These are phyloP conservation scores for Trissoscelio sp. DNA, from an alignment of 2,888 invertebrate genomes.

Conservation along the genomic window DNA sequence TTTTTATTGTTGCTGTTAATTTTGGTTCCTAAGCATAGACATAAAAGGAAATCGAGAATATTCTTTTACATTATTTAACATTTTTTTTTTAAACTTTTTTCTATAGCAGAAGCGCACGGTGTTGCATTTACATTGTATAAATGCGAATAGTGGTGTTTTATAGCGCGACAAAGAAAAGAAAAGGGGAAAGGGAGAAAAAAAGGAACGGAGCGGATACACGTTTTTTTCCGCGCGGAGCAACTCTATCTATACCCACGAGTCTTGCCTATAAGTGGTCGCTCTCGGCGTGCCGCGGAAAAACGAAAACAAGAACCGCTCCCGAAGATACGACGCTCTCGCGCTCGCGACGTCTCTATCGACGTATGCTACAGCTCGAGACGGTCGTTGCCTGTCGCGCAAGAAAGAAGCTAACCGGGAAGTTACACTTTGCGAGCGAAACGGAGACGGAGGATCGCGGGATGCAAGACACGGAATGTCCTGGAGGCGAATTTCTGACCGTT, in stretches of 20 bases:
- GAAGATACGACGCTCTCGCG: conserved; percentile 68
- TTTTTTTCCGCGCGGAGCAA: conserved; percentile 62
- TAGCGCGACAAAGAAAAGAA: conserved; percentile 56
- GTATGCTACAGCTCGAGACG: conserved; percentile 46
- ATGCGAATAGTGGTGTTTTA: conserved; percentile 59
- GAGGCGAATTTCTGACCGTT: conserved; percentile 16
- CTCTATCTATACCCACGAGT: conserved; percentile 62
- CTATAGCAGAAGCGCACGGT: conserved; percentile 44
- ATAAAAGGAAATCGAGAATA: no score
- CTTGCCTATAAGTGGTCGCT: conserved; percentile 66
- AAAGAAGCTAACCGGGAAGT: conserved; percentile 24
- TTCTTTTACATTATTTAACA: no score
- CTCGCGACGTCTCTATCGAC: conserved; percentile 68
- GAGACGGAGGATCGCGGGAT: conserved; percentile 29
- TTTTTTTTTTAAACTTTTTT: no score
- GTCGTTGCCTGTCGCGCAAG: conserved; percentile 64
- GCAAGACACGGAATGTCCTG: conserved; percentile 24
- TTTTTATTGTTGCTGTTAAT: no score
- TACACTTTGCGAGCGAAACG: conserved; percentile 30
- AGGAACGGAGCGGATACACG: conserved; percentile 56
- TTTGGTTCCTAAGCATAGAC: no score
- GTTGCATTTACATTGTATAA: conserved; percentile 67
- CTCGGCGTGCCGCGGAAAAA: conserved; percentile 65
- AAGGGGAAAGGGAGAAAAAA: conserved; percentile 40
- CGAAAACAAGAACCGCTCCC: conserved; percentile 61